Evolutionary conservation across 2,113 vertebrate genomes (phyloP).

Genomic region (Nansenia antarctica): DNA sequence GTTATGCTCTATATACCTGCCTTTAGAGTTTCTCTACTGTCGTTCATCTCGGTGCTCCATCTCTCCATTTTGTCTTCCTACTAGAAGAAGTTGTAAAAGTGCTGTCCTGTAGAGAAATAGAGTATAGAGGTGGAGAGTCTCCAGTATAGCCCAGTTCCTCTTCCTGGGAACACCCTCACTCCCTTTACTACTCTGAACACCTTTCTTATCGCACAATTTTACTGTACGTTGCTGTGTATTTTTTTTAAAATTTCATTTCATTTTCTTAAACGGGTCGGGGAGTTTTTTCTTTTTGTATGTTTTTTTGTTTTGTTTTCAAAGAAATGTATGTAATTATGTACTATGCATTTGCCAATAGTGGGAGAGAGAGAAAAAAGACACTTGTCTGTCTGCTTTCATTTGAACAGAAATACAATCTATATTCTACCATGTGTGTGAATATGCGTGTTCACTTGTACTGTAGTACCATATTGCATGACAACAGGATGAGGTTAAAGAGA

Average conservation of each 20-base stretch:
- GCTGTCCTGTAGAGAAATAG: background rate
- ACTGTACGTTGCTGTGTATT: slow-evolving; percentile 37
- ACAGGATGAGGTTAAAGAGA: slow-evolving; percentile 22
- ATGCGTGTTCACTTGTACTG: background rate
- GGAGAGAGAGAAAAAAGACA: slow-evolving; percentile 39
- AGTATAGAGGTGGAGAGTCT: background rate
- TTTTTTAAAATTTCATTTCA: slow-evolving; percentile 23
- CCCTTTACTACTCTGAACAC: slow-evolving; percentile 33
- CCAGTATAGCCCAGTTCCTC: background rate
- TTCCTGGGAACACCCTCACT: slow-evolving; percentile 30
- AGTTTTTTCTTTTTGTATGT: slow-evolving; percentile 26
- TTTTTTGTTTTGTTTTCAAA: slow-evolving; percentile 25
- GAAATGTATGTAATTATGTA: slow-evolving; percentile 46
- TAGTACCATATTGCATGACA: background rate
- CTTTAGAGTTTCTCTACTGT: no score
- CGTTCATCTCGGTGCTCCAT: no score
- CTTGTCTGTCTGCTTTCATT: slow-evolving; percentile 20
- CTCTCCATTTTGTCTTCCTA: background rate
- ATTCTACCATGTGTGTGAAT: background rate
- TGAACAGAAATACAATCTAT: background rate
- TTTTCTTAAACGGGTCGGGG: slow-evolving; percentile 44
- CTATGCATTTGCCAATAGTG: slow-evolving; percentile 49
- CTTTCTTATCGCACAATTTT: slow-evolving; percentile 40
- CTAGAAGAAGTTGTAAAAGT: background rate
- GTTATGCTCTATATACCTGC: background rate